phyloP scores from a whole-genome alignment of 2,888 invertebrate species.

The Cosmopolites sordidus region DNA sequence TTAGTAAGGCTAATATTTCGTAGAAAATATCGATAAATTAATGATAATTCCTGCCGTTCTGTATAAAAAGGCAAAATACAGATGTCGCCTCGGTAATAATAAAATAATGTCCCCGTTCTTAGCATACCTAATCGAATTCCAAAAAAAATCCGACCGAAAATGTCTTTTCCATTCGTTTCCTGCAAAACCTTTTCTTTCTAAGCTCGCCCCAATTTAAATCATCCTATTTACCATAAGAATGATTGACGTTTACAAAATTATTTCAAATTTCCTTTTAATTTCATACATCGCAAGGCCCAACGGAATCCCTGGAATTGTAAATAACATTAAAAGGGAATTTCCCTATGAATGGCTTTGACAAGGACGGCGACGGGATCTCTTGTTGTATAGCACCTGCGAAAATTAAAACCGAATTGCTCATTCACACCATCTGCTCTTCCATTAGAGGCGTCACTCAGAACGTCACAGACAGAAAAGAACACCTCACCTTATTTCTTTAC shows the following conservation, averaged over 20 bases:
- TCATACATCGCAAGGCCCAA: conserved; percentile 22
- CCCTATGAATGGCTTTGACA: conserved; percentile 37
- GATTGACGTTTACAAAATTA: conserved; percentile 21
- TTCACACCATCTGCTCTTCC: conserved; percentile 50
- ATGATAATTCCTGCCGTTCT: too few relatives aligned
- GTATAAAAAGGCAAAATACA: too few relatives aligned
- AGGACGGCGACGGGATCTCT: conserved; percentile 26
- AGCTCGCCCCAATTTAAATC: conserved; percentile 16
- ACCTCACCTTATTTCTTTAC: conserved; percentile 50
- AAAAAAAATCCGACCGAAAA: neutral
- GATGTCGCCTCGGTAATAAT: neutral
- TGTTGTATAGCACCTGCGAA: conserved; percentile 44
- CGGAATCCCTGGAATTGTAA: conserved; percentile 25
- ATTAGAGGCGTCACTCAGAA: conserved; percentile 47
- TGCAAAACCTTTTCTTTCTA: conserved; percentile 8
- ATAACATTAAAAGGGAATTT: conserved; percentile 36
- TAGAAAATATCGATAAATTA: too few relatives aligned
- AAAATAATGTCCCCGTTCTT: neutral
- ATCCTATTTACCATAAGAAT: conserved; percentile 26
- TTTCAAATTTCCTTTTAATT: conserved; percentile 14
- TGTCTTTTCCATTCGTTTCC: conserved; percentile 3
- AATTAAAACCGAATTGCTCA: conserved; percentile 51
- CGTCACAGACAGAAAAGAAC: conserved; percentile 47
- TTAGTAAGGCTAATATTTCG: too few relatives aligned
- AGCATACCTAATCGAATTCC: conserved; percentile 3